Evolutionary conservation across 2,888 invertebrate genomes (phyloP).

Genomic region (Thera britannica): DNA sequence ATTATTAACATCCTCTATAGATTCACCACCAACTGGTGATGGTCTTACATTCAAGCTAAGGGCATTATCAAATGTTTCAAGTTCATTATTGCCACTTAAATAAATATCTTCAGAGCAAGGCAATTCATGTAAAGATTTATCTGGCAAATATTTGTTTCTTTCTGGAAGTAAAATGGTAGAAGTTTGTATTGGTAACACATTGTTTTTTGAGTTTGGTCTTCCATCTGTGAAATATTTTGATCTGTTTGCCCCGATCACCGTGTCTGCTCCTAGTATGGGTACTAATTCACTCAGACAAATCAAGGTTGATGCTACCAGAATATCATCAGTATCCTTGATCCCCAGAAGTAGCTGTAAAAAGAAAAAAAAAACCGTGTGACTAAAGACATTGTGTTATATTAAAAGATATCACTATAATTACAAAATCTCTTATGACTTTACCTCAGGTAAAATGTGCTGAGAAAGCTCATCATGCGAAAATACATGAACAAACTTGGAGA

Average conservation of each 20-base stretch:
- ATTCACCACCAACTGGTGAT: conserved; percentile 94
- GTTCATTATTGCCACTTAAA: conserved; percentile 51
- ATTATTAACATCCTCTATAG: conserved; percentile 72
- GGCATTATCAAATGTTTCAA: conserved; percentile 63
- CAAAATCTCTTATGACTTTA: conserved; percentile 51
- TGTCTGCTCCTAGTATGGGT: conserved; percentile 92
- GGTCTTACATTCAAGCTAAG: conserved; percentile 88
- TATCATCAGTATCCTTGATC: conserved; percentile 94
- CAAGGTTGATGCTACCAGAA: conserved; percentile 92
- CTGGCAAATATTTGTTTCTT: conserved; percentile 46
- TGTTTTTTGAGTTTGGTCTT: conserved; percentile 86
- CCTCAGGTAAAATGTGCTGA: conserved; percentile 93
- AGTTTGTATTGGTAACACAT: conserved; percentile 36
- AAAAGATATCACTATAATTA: too few species aligned
- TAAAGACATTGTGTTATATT: too few species aligned
- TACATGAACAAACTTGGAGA: conserved; percentile 89
- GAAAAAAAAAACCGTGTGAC: not conserved
- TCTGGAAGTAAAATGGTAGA: conserved; percentile 43
- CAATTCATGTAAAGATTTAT: conserved; percentile 64
- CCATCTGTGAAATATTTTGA: conserved; percentile 94
- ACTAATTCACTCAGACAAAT: conserved; percentile 93
- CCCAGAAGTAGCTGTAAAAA: conserved; percentile 90
- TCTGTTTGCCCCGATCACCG: conserved; percentile 93
- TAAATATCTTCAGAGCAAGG: conserved; percentile 67
- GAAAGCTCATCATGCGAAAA: conserved; percentile 92